Base-by-base conservation (phyloP, 2,888 invertebrate genomes). In the Endotricha flammealis region DNA sequence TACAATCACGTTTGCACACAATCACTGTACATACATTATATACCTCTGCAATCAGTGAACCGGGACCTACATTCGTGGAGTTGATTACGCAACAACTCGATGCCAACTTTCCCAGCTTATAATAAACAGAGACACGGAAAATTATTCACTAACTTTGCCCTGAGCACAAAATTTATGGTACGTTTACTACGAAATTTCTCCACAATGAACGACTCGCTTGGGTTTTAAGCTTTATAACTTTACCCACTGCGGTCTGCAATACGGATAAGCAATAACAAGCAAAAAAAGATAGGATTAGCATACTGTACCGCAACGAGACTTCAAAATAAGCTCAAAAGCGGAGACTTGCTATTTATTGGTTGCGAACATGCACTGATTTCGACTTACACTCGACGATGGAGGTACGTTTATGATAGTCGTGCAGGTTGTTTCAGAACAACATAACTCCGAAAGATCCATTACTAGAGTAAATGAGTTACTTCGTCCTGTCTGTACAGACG, bases 51-150 rank as follows among this genome's bases (percentile, higher is more conserved):
- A 70, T 72, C 68, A 68, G 62, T 52, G 62, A 64, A 60, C 60
- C 52, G 64, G 50, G 53, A 56, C 59, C 57, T 67, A 74, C 69
- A 71, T 70, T 71, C 53, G 64, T 57, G 56, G 61, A 70, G 71
- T 70, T 77, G 72, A 76, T 80, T 77, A 73, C 68, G 65, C 64
- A 72, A 66, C 70, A 68, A 74, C 70, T 73, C 64, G 58, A 64
- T 54, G 60, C 63, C 57, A 78, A 80, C 79, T 80, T 78, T 64
- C 59, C 62, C 61, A 60, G 79, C 74, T 76, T 76, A 82, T 78
- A 80, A 81, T 81, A 80, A 81, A 81, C 83, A 82, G 81, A 81
- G 79, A 82, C 80, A 81, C 70, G 73, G 78, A 77, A 77, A 81
- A 82, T 83, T 82, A 82, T 82, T 82, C 80, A 70, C 71, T 70